Evolutionary conservation across 2,797 vertebrate species (phyloP), one percentile per base, ranked within the genome.

Genomic region (Zenarchopterus dispar): DNA sequence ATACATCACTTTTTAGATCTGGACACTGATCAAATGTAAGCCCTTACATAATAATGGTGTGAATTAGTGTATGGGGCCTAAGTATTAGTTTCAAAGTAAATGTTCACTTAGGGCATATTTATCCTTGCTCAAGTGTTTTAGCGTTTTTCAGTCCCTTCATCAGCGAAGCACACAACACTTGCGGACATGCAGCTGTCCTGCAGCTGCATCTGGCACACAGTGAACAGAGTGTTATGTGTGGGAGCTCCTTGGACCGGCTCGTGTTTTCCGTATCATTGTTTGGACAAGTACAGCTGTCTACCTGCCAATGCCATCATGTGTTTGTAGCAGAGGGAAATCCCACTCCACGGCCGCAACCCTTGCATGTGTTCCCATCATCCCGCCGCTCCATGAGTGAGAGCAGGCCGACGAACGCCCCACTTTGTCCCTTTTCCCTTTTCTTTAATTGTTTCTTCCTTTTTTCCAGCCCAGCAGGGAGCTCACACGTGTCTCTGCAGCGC

Each of bases 261-360:
- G 33, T 76, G 77, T 70, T 73, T 85, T 87, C 80, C 11, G 48
- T 65, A 77, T 79, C 71, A 56, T 75, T 89, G 78, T 91, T 89
- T 91, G 89, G 71, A 91, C 80, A 82, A 89, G 81, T 58, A 62
- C 84, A 79, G 87, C 85, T 58, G 88, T 85, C 84, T 77, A 73
- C 59, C 68, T 82, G 84, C 83, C 81, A 70, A 57, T 91, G 85
- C 87, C 84, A 85, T 81, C 69, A 53, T 75, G 79, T 90, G 85
- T 90, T 91, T 92, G 87, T 78, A 88, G 63, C 73, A 61, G 79
- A 90, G 88, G 90, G 89, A 87, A 90, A 88, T 80, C 86, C 87
- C 88, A 54, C 58, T 39, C 68, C 70, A 49, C 56, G 64, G 68
- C 64, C 48, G 19, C 21, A 18, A 26, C 26, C 47, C 56, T 59